Percentiles rank a stretch among this genome's conserved stretches.
phyloP scores from a whole-genome alignment of 2,888 invertebrate genomes.

The Drosophila mimica region DNA sequence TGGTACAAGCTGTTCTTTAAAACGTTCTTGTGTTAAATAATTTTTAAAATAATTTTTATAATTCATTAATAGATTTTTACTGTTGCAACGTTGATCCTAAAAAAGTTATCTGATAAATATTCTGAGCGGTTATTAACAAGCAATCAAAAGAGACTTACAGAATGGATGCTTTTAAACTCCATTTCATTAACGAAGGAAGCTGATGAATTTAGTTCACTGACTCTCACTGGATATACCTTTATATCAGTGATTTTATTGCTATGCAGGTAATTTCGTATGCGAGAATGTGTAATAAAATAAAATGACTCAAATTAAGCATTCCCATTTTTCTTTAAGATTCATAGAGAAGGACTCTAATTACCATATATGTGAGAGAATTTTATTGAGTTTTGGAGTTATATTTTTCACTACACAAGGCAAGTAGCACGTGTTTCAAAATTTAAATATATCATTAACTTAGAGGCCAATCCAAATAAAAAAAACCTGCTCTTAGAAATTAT shows the following conservation, averaged over 20 bases:
- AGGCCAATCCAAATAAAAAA: neutral
- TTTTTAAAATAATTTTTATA: neutral
- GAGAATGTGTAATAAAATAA: neutral
- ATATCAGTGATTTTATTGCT: conserved; percentile 55
- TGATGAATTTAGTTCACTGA: conserved; percentile 60
- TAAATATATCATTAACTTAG: too few relatives aligned
- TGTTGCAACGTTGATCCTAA: conserved; percentile 52
- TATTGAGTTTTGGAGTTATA: conserved; percentile 58
- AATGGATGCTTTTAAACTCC: conserved; percentile 63
- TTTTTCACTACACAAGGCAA: conserved; percentile 64
- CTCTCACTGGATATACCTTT: conserved; percentile 64
- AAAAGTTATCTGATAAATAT: conserved; percentile 65
- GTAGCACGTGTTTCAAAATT: neutral
- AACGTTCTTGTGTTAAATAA: neutral
- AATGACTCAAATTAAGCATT: neutral
- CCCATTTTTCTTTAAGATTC: conserved; percentile 32
- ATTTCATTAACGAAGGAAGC: conserved; percentile 63
- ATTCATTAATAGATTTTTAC: conserved; percentile 38
- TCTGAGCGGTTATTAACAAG: conserved; percentile 57
- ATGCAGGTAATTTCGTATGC: conserved; percentile 43
- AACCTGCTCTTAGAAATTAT: neutral
- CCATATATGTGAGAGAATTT: conserved; percentile 48
- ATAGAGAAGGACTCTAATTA: conserved; percentile 52
- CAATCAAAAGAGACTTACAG: conserved; percentile 53
- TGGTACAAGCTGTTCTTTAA: neutral